A percentile compares a stretch with the other conserved stretches of the same genome.
These are phyloP conservation scores for Cremastobaeus sp. DNA, from an alignment of 2,888 invertebrate genomes.

Conservation along the genomic window DNA sequence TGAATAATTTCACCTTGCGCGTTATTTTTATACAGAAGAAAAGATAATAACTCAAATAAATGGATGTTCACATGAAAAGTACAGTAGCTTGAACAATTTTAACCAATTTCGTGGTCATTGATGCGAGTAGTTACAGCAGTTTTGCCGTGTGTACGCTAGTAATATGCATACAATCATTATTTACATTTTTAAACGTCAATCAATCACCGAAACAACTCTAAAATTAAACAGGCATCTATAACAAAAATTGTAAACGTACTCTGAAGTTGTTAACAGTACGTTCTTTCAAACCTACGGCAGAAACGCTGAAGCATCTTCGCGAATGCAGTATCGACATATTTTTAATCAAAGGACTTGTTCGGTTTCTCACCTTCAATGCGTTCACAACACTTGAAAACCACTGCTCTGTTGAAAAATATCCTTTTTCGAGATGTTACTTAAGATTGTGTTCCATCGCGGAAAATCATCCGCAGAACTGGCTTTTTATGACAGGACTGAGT, in stretches of 20 bases:
- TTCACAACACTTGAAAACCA: too few species aligned
- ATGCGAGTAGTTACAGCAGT: background rate
- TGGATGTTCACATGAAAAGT: constrained; percentile 34
- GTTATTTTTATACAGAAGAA: constrained; percentile 77
- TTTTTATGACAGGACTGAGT: too few species aligned
- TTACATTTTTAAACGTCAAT: too few species aligned
- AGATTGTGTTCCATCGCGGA: too few species aligned
- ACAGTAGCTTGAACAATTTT: constrained; percentile 61
- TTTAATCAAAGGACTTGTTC: constrained; percentile 47
- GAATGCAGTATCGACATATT: constrained; percentile 31
- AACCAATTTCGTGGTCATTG: background rate
- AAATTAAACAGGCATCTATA: background rate
- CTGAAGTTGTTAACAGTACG: too few species aligned
- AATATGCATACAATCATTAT: too few species aligned
- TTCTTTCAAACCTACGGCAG: constrained; percentile 2
- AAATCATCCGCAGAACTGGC: too few species aligned
- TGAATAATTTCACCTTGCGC: constrained; percentile 76
- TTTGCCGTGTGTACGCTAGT: background rate
- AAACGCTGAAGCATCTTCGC: constrained; percentile 30
- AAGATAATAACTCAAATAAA: constrained; percentile 50
- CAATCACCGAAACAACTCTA: too few species aligned
- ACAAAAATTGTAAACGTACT: background rate
- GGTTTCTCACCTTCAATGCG: too few species aligned
- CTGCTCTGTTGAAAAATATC: too few species aligned
- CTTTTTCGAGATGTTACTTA: too few species aligned